A percentile compares a stretch with the other conserved stretches of the same genome.
These are phyloP conservation scores for Gari tellinella DNA, from an alignment of 2,888 invertebrate species.

Conservation along the genomic window DNA sequence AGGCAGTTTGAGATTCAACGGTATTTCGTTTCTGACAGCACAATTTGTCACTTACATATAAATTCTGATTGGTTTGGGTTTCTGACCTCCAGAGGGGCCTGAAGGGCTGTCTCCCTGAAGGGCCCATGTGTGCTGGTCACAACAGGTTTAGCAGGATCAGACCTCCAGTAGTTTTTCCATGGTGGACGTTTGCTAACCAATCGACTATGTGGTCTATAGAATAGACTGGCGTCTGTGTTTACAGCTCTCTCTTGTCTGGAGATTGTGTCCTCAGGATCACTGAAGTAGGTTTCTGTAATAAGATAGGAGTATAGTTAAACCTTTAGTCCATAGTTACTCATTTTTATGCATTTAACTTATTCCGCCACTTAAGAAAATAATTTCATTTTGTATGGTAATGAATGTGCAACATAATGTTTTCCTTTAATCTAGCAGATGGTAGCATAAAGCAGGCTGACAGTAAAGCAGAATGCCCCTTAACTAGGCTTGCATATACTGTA, in stretches of 20 bases:
- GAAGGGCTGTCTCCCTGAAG: conserved; percentile 76
- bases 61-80: conserved; percentile 63
- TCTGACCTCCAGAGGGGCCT: conserved; percentile 76
- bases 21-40: too few species aligned
- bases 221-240: conserved; percentile 69
- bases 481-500: too few species aligned
- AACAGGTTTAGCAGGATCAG: conserved; percentile 72
- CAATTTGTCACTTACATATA: conserved; percentile 53
- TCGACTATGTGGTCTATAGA: conserved; percentile 50
- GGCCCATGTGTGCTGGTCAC: conserved; percentile 59
- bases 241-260: conserved; percentile 47
- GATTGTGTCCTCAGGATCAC: conserved; percentile 53
- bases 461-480: too few species aligned
- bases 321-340: too few species aligned
- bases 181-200: conserved; percentile 61
- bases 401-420: too few species aligned
- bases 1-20: too few species aligned
- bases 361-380: too few species aligned
- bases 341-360: too few species aligned
- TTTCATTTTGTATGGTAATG: too few species aligned
- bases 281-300: conserved; percentile 51
- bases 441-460: too few species aligned
- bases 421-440: too few species aligned
- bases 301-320: too few species aligned
- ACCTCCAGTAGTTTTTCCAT: conserved; percentile 80